These are phyloP conservation scores for Brachionus angularis DNA, from an alignment of 1,140 invertebrate genomes.

Conservation along the genomic window DNA sequence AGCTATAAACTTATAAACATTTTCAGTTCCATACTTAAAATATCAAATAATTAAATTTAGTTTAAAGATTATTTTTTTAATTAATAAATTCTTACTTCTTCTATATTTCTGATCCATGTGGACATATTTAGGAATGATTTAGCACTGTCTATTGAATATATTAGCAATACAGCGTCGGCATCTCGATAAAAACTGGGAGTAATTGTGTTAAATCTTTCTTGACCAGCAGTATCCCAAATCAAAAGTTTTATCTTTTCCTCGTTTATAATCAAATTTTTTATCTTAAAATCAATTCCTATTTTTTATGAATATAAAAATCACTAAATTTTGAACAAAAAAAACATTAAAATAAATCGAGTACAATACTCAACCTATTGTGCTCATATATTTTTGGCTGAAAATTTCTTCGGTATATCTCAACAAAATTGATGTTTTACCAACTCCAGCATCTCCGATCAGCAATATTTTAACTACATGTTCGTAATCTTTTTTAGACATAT, in stretches of 20 bases:
- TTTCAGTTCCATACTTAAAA: constrained; percentile 50
- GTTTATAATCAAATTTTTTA: constrained; percentile 61
- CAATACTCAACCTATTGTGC: constrained; percentile 43
- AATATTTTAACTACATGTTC: constrained; percentile 70
- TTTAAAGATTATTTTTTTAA: not conserved
- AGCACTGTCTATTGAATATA: constrained; percentile 96
- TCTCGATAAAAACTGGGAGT: constrained; percentile 66
- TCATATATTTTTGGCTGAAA: constrained; percentile 4
- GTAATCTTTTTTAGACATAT: constrained; percentile 36
- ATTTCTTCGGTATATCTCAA: constrained; percentile 91
- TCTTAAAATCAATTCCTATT: constrained; percentile 63
- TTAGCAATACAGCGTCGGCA: constrained; percentile 84
- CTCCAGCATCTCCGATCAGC: constrained; percentile 83
- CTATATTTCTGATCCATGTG: constrained; percentile 95
- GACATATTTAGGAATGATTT: constrained; percentile 98
- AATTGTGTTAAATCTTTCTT: constrained; percentile 66
- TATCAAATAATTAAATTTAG: not conserved
- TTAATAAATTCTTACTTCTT: constrained; percentile 65
- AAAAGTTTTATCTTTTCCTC: constrained; percentile 62
- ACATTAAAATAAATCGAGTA: too few relatives aligned
- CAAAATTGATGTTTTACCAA: constrained; percentile 88
- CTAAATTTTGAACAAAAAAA: too few relatives aligned
- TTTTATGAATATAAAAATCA: too few relatives aligned
- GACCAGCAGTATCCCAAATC: constrained; percentile 67
- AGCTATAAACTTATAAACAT: too few relatives aligned